Evolutionary conservation across 2,113 vertebrate genomes (phyloP).

Genomic region (Chauna torquata): DNA sequence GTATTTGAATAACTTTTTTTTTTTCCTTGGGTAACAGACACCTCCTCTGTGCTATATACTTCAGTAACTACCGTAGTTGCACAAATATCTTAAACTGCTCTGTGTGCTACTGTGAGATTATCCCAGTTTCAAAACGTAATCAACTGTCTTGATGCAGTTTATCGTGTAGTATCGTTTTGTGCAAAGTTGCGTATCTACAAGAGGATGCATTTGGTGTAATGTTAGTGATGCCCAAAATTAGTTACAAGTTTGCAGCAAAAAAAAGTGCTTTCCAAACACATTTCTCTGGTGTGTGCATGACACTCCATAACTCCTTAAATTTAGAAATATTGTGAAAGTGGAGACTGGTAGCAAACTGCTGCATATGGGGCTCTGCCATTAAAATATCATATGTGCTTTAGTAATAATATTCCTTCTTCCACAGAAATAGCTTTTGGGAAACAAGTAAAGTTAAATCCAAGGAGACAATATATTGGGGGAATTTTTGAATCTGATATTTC

Average conservation of each 20-base stretch:
- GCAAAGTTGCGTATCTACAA: neutral
- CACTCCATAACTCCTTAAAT: neutral
- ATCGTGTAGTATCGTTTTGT: neutral
- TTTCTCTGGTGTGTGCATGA: neutral
- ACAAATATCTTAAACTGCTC: neutral
- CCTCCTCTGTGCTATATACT: neutral
- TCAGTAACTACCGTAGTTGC: neutral
- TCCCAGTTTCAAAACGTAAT: neutral
- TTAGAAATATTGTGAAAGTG: neutral
- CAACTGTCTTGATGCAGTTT: neutral
- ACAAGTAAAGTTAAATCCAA: neutral
- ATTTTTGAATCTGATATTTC: neutral
- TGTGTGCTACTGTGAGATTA: neutral
- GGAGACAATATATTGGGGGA: neutral
- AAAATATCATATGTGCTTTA: neutral
- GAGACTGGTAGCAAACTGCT: neutral
- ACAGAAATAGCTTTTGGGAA: neutral
- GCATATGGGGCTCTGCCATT: neutral
- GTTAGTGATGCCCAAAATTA: neutral
- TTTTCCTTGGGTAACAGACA: neutral
- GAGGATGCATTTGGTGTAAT: neutral
- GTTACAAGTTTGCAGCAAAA: neutral
- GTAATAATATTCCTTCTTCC: neutral
- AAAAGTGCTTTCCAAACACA: neutral
- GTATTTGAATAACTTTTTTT: neutral